phyloP scores from a whole-genome alignment of 2,113 vertebrate genomes.

The Panurus biarmicus region DNA sequence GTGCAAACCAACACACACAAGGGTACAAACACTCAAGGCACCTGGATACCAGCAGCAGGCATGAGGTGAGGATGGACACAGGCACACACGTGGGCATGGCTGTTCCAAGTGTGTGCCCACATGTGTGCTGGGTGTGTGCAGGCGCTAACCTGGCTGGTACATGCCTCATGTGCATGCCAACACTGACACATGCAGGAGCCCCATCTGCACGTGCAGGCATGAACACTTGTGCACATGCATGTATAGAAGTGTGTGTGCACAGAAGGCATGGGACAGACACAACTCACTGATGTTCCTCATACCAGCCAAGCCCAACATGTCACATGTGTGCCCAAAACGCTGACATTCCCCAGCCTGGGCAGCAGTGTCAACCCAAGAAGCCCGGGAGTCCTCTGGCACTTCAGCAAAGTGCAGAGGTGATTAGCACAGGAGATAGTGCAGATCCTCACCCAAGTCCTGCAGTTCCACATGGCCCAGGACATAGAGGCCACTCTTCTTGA shows the following conservation, averaged over 20 bases:
- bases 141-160: fast-evolving
- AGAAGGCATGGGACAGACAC: background rate
- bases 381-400: fast-evolving
- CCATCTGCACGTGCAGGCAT: fast-evolving
- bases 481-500: slow-evolving; percentile 96
- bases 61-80: background rate
- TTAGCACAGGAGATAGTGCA: background rate
- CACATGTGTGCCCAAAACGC: background rate
- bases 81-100: fast-evolving
- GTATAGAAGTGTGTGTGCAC: background rate
- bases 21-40: background rate
- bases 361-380: background rate
- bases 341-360: background rate
- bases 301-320: background rate
- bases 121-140: fast-evolving
- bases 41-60: background rate
- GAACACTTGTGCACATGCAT: fast-evolving
- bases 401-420: background rate
- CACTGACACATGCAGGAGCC: fast-evolving
- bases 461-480: slow-evolving; percentile 91
- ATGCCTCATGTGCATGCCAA: fast-evolving
- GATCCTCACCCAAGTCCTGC: slow-evolving; percentile 84
- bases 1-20: background rate
- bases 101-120: fast-evolving
- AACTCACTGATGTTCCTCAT: background rate